phyloP scores from a whole-genome alignment of 2,888 invertebrate species.

The Syrista parreyssii region DNA sequence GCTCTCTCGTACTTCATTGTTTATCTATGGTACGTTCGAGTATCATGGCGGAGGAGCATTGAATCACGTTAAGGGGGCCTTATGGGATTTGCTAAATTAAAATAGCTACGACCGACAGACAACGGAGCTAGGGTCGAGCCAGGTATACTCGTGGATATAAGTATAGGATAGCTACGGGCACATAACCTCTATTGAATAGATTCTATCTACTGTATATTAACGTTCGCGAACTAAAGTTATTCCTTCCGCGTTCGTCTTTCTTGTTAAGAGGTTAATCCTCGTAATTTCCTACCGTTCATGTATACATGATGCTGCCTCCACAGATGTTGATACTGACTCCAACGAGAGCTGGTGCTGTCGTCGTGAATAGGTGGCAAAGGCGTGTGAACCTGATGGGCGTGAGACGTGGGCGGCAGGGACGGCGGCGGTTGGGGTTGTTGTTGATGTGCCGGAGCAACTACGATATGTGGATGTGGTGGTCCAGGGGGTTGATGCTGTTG shows the following conservation, averaged over 20 bases:
- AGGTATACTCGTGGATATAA: background rate
- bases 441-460: constrained; percentile 17
- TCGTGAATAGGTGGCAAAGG: constrained; percentile 73
- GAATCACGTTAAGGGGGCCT: background rate
- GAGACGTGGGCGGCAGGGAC: constrained; percentile 73
- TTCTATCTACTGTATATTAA: background rate
- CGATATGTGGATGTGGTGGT: constrained; percentile 43
- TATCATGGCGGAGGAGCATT: background rate
- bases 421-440: constrained; percentile 40
- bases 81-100: background rate
- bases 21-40: background rate
- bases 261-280: constrained; percentile 19
- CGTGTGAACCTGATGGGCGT: constrained; percentile 74
- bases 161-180: background rate
- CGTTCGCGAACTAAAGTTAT: background rate
- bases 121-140: background rate
- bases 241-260: background rate
- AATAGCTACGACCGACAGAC: background rate
- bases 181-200: background rate
- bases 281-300: constrained; percentile 76
- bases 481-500: constrained; percentile 46
- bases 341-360: constrained; percentile 71
- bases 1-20: background rate
- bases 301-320: constrained; percentile 83
- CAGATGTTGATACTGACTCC: constrained; percentile 82